phyloP scores from a whole-genome alignment of 2,888 invertebrate genomes.

The Fabriciana adippe region DNA sequence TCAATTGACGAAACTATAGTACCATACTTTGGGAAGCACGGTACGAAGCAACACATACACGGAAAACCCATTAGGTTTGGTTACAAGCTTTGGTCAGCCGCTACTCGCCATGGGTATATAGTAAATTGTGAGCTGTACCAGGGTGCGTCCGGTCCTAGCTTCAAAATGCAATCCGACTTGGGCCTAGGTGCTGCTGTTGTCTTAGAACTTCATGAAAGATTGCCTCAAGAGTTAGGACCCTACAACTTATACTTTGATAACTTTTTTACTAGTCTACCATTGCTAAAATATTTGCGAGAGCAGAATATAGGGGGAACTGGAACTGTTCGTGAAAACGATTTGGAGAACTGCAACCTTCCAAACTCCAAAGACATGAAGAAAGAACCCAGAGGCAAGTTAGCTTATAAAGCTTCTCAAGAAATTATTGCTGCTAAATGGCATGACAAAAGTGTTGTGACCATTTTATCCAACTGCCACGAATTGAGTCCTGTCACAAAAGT shows the following conservation, averaged over 20 bases:
- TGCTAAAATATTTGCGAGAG: conserved; percentile 21
- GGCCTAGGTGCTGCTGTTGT: conserved; percentile 22
- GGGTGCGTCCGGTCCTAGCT: conserved; percentile 15
- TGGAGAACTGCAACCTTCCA: conserved; percentile 26
- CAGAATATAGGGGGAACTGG: conserved; percentile 25
- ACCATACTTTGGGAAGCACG: conserved; percentile 27
- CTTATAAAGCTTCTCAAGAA: conserved; percentile 26
- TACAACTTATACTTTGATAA: conserved; percentile 24
- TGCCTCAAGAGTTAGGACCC: conserved; percentile 61
- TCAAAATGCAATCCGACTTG: conserved; percentile 20
- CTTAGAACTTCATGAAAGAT: conserved; percentile 33
- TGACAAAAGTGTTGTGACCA: conserved; percentile 27
- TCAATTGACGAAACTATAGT: conserved; percentile 32
- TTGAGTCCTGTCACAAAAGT: conserved; percentile 34
- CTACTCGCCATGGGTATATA: neutral
- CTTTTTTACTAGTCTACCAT: conserved; percentile 19
- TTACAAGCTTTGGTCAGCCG: conserved; percentile 1
- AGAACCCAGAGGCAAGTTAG: conserved; percentile 26
- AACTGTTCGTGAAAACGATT: conserved; percentile 28
- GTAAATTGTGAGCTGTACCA: conserved; percentile 21
- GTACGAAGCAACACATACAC: conserved; percentile 20
- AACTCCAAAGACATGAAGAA: conserved; percentile 31
- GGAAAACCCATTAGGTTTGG: conserved; percentile 29
- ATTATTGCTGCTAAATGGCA: conserved; percentile 21
- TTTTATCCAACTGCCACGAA: conserved; percentile 34